A percentile compares a stretch with the other conserved stretches of the same genome.
Evolutionary conservation across 2,113 vertebrate genomes (phyloP).

Genomic region (Glaucidium brasilianum): DNA sequence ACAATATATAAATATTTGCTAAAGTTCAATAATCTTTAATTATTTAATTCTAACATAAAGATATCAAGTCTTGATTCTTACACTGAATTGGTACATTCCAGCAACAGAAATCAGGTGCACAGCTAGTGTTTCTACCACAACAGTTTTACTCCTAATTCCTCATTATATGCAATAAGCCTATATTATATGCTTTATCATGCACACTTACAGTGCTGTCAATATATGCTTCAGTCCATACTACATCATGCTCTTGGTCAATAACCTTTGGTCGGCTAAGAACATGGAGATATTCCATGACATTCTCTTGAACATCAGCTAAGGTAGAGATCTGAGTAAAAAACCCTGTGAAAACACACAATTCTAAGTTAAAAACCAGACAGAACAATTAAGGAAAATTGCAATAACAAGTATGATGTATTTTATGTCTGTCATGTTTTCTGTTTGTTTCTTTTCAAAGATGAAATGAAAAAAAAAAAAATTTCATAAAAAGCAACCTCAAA

Average conservation of each 20-base stretch:
- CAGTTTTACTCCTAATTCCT: background rate
- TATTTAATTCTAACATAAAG: background rate
- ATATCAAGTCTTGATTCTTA: background rate
- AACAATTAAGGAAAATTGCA: background rate
- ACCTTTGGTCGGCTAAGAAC: slow-evolving; percentile 97
- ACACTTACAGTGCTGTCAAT: slow-evolving; percentile 96
- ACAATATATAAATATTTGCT: background rate
- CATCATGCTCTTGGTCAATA: slow-evolving; percentile 95
- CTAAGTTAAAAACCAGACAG: background rate
- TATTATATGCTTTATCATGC: background rate
- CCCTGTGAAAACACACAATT: slow-evolving; percentile 71
- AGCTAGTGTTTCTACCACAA: background rate
- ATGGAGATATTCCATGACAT: slow-evolving; percentile 98
- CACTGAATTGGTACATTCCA: background rate
- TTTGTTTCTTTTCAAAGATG: background rate
- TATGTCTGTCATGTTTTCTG: background rate
- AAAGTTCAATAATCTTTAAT: background rate
- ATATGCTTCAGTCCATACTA: slow-evolving; percentile 97
- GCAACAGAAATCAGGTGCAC: background rate
- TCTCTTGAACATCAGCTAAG: slow-evolving; percentile 96
- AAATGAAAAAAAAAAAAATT: background rate
- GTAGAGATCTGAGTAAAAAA: slow-evolving; percentile 99
- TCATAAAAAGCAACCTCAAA: background rate
- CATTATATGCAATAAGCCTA: background rate
- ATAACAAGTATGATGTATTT: background rate